Evolutionary conservation across 2,888 invertebrate genomes (phyloP).

Genomic region (Apeira syringaria): DNA sequence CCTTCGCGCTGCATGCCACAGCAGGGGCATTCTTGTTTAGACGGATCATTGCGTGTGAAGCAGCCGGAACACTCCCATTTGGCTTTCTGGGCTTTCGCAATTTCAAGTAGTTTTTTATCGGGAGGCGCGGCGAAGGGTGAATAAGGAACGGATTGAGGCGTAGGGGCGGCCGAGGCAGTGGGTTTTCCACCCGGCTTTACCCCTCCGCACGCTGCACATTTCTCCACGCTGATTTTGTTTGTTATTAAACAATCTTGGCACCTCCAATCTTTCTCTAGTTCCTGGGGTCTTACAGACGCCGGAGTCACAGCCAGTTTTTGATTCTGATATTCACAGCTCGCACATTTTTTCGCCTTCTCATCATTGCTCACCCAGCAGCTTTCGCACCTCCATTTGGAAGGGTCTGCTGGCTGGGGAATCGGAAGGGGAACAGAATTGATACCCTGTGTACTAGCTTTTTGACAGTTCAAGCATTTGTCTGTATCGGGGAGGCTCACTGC

Average conservation of each 20-base stretch:
- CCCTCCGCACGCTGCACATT: slow-evolving; percentile 56
- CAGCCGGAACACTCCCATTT: slow-evolving; percentile 67
- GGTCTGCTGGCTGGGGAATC: slow-evolving; percentile 21
- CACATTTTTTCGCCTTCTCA: slow-evolving; percentile 42
- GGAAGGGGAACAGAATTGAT: background rate
- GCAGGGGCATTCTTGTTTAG: slow-evolving; percentile 54
- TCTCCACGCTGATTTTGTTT: slow-evolving; percentile 46
- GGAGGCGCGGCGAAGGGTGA: slow-evolving; percentile 8
- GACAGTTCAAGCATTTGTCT: slow-evolving; percentile 49
- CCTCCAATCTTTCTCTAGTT: slow-evolving; percentile 37
- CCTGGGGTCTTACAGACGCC: background rate
- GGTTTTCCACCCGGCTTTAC: slow-evolving; percentile 36
- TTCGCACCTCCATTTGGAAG: slow-evolving; percentile 53
- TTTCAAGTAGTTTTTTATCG: slow-evolving; percentile 40
- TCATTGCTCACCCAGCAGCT: slow-evolving; percentile 56
- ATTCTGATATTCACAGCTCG: slow-evolving; percentile 47
- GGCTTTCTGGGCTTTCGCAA: slow-evolving; percentile 45
- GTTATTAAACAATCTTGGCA: slow-evolving; percentile 52
- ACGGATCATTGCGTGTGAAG: slow-evolving; percentile 56
- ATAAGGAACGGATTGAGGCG: slow-evolving; percentile 1
- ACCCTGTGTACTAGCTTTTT: slow-evolving; percentile 29
- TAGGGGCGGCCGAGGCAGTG: background rate
- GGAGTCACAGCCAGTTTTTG: slow-evolving; percentile 20
- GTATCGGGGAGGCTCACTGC: slow-evolving; percentile 34
- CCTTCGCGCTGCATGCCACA: slow-evolving; percentile 49